phyloP scores from a whole-genome alignment of 2,113 vertebrate species.

The Etheostoma spectabile region DNA sequence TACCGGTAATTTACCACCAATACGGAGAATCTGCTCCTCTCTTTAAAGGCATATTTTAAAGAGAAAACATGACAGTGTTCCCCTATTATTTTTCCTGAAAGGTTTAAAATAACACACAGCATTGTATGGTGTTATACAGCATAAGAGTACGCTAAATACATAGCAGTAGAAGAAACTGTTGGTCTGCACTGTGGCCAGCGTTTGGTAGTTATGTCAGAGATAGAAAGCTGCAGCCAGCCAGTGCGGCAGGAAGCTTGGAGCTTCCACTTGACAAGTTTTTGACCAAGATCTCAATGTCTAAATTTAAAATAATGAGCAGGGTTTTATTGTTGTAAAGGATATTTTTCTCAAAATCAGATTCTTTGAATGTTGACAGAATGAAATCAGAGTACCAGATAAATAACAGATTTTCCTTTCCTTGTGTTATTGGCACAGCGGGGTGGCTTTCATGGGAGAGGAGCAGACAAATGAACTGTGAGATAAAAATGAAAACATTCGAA shows the following conservation, averaged over 20 bases:
- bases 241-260: not conserved
- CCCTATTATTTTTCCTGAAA: not conserved
- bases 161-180: not conserved
- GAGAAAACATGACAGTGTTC: not conserved
- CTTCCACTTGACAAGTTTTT: not conserved
- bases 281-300: not conserved
- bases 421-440: slow-evolving; percentile 38
- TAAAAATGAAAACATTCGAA: slow-evolving; percentile 17
- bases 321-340: not conserved
- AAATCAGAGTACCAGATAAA: slow-evolving; percentile 45
- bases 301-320: not conserved
- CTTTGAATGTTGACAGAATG: slow-evolving; percentile 28
- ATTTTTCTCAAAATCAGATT: slow-evolving; percentile 2
- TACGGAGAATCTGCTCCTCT: not conserved
- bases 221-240: not conserved
- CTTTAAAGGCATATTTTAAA: not conserved
- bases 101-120: not conserved
- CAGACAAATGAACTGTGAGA: slow-evolving; percentile 38
- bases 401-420: slow-evolving; percentile 21
- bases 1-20: not conserved
- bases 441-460: slow-evolving; percentile 35
- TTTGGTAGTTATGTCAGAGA: not conserved
- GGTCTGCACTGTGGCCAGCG: not conserved
- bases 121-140: not conserved
- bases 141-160: not conserved